phyloP scores from a whole-genome alignment of 2,797 vertebrate genomes.

The Chanos chanos region DNA sequence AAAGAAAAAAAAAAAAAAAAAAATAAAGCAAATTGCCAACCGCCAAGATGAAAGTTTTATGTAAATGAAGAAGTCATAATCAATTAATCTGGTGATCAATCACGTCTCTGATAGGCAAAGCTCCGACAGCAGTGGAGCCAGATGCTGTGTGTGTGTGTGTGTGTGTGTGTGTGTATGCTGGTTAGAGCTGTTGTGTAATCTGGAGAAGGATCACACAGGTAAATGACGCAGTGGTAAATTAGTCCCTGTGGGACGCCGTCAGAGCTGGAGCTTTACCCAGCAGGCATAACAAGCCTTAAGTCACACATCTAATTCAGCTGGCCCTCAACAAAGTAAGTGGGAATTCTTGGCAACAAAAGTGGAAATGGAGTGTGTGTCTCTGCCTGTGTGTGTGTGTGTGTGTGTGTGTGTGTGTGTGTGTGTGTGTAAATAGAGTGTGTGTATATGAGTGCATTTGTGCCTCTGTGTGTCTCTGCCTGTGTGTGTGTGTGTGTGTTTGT shows the following conservation, averaged over 20 bases:
- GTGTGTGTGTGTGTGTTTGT: too few relatives aligned
- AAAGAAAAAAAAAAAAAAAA: background rate
- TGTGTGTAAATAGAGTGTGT: too few relatives aligned
- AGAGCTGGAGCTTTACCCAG: slow-evolving; percentile 39
- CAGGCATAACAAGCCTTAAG: slow-evolving; percentile 48
- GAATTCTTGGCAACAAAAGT: too few relatives aligned
- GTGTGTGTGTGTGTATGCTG: slow-evolving; percentile 3
- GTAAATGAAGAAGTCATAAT: slow-evolving; percentile 57
- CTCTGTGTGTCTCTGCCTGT: too few relatives aligned
- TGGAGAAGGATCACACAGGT: too few relatives aligned
- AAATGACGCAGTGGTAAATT: slow-evolving; percentile 53
- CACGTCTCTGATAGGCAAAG: slow-evolving; percentile 31
- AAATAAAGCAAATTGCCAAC: too few relatives aligned
- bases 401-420: too few relatives aligned
- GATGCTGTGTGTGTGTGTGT: slow-evolving; percentile 10
- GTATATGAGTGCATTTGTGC: too few relatives aligned
- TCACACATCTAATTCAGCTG: slow-evolving; percentile 35
- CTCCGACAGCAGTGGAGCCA: slow-evolving; percentile 9
- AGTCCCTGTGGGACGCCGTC: slow-evolving; percentile 48
- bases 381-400: background rate
- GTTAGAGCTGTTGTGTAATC: slow-evolving; percentile 10
- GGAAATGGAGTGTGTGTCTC: background rate
- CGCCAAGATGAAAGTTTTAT: slow-evolving; percentile 33
- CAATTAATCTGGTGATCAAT: slow-evolving; percentile 56
- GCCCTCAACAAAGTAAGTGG: slow-evolving; percentile 2